These are phyloP conservation scores for Pherbina coryleti DNA, from an alignment of 2,888 invertebrate species.

Conservation along the genomic window DNA sequence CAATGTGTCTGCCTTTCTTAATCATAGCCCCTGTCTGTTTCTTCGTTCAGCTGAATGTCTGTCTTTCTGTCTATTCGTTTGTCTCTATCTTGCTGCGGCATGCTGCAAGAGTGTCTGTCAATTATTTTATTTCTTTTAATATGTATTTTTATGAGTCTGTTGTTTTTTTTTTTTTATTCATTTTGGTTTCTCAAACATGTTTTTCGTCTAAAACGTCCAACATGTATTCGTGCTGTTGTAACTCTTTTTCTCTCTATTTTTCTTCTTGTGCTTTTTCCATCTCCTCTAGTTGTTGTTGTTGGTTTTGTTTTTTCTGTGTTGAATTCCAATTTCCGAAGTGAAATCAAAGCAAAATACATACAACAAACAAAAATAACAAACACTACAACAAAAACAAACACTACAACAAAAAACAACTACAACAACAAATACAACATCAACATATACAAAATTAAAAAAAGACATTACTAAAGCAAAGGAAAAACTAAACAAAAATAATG, in stretches of 20 bases:
- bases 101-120: slow-evolving; percentile 31
- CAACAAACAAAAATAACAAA: background rate
- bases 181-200: slow-evolving; percentile 27
- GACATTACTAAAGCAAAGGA: slow-evolving; percentile 3
- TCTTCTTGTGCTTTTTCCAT: too few species aligned
- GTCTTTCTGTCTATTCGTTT: slow-evolving; percentile 26
- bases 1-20: slow-evolving; percentile 32
- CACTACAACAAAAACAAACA: background rate
- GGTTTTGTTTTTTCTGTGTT: background rate
- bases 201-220: slow-evolving; percentile 28
- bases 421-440: slow-evolving; percentile 14
- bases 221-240: slow-evolving; percentile 3
- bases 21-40: too few species aligned
- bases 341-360: slow-evolving; percentile 32
- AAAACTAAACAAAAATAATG: slow-evolving; percentile 30
- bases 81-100: slow-evolving; percentile 26
- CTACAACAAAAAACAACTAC: background rate
- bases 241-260: background rate
- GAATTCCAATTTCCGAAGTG: slow-evolving; percentile 34
- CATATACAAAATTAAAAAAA: slow-evolving; percentile 8
- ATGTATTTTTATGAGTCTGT: slow-evolving; percentile 24
- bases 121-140: slow-evolving; percentile 21
- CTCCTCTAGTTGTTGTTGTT: background rate
- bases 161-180: slow-evolving; percentile 17
- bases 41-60: slow-evolving; percentile 17